Evolutionary conservation across 2,113 vertebrate species (phyloP), one percentile per base, ranked within the genome.

Genomic region (Aramus guarauna): DNA sequence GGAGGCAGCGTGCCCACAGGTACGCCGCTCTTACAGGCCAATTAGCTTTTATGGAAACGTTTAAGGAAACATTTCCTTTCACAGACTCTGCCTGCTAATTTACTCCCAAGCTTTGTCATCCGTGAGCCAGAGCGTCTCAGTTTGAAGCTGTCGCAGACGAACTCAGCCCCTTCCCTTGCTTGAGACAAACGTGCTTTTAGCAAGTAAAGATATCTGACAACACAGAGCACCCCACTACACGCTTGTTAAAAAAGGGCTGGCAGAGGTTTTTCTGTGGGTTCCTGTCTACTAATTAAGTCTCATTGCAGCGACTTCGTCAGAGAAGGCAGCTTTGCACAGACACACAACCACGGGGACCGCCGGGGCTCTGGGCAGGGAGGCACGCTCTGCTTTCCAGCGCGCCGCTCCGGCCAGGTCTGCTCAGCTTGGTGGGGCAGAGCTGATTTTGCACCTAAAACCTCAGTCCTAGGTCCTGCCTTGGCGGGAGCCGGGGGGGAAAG

Each of bases 11-110:
- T 2, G 34, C 92, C 74, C 94, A 90, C 87, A 92, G 95, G 91
- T 95, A 94, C 81, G 4, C 58, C 34, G 92, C 66, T 93, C 91
- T 93, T 59, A 91, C 53, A 95, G 81, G 90, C 91, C 95, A 97
- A 94, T 92, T 97, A 96, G 94, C 90, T 97, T 95, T 96, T 91
- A 92, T 95, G 95, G 92, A 88, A 91, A 86, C 62, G 15, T 96
- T 95, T 97, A 96, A 88, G 88, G 94, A 96, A 96, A 93, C 86
- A 67, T 93, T 93, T 95, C 91, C 77, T 96, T 97, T 96, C 92
- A 83, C 77, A 94, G 91, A 59, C 85, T 88, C 91, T 95, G 95
- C 81, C 78, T 91, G 81, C 55, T 95, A 94, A 96, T 97, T 94
- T 90, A 96, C 96, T 92, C 83, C 67, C 20, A 12, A 50, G 80